Base-by-base conservation (phyloP, 1,140 invertebrate genomes). In the Lucilia cuprina region DNA sequence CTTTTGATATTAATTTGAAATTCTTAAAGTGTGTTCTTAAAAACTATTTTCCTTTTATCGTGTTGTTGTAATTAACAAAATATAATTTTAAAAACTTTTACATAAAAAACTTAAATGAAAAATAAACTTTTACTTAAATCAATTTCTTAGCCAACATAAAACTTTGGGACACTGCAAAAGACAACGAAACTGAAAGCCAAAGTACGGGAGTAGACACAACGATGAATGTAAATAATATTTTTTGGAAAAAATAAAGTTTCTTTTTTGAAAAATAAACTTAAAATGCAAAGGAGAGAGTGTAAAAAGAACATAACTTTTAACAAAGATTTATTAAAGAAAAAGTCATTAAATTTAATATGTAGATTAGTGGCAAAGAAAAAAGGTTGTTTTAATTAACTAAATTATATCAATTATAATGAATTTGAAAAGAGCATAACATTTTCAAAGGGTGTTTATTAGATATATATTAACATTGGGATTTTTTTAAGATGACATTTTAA, bases 181-280 rank as follows among this genome's bases (percentile, higher is more conserved):
- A 60, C 55, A 60, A 60, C 55, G n/a, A 7, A 17, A 60, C 50
- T 55, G 12, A 55, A 10, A 30, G 25, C 25, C 3, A 41, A 5
- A 2, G 41, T 41, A 41, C 10, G 41, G 41, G 5, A 41, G 41
- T 41, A 41, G 41, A 60, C 55, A 60, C 55, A 60, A 17, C 55
- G 55, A n/a, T 60, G 55, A 60, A 60, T 60, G 55, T n/a, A n/a
- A n/a, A 60, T 60, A 60, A 60, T 60, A 60, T 60, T 60, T 60
- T 60, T 30, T 30, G 55, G 14, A 0, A 60, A 60, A 30, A 60
- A n/a, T 60, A 60, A n/a, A 60, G 14, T 60, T 60, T 60, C 55
- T 60, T 60, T 30, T 60, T 17, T 60, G 55, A 7, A 60, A 41
- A 41, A 41, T 10, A 41, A 41, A 41, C 41, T 41, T 8, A 41